Conservation (phyloP, 2,113 vertebrate genomes). For the Riparia riparia region DNA sequence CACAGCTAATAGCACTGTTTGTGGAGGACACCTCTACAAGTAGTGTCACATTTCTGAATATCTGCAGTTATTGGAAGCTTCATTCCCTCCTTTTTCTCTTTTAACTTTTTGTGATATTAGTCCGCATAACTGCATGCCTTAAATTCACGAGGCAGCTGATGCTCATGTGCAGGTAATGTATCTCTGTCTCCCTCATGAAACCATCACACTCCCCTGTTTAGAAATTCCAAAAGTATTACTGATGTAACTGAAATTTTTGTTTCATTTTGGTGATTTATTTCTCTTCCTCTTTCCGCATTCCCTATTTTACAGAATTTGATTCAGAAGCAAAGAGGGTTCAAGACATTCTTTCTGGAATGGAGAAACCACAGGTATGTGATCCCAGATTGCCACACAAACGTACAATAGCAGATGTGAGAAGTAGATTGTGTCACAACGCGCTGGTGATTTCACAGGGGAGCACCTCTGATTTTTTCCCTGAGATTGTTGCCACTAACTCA, state of each 20-base stretch:
- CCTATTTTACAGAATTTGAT: constrained; percentile 87
- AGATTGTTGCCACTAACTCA: background rate
- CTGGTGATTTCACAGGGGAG: background rate
- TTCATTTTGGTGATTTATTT: constrained; percentile 37
- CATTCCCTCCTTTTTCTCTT: background rate
- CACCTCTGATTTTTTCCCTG: background rate
- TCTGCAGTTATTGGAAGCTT: background rate
- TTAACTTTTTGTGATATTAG: background rate
- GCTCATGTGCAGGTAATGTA: background rate
- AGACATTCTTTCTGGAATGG: constrained; percentile 94
- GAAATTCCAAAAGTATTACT: background rate
- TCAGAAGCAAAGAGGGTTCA: constrained; percentile 92
- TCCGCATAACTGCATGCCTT: background rate
- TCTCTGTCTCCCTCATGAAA: background rate
- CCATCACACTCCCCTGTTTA: background rate
- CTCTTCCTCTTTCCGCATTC: background rate
- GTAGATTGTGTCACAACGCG: background rate
- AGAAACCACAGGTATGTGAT: constrained; percentile 94
- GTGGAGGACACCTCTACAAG: background rate
- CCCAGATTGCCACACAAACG: background rate
- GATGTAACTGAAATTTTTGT: background rate
- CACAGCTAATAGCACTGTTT: background rate
- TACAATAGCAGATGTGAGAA: background rate
- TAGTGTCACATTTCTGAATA: background rate
- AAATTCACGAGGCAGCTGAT: background rate